Percentiles rank a stretch among this genome's conserved stretches.
phyloP scores from a whole-genome alignment of 64 coral and sea anemone species.

The Catalaphyllia jardinei region DNA sequence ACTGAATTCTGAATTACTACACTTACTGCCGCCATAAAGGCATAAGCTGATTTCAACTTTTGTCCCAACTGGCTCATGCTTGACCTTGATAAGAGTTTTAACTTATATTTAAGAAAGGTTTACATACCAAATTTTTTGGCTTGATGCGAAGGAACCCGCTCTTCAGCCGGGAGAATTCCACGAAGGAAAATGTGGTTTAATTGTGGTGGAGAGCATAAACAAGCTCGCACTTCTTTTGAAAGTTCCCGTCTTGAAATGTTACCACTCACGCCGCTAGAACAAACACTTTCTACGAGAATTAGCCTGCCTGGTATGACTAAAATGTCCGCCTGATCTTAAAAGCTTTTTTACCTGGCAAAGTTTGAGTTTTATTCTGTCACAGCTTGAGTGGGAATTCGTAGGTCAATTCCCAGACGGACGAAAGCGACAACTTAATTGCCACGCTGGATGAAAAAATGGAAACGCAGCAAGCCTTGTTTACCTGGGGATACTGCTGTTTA shows the following conservation, averaged over 20 bases:
- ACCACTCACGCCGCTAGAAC: background rate
- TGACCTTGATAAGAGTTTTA: background rate
- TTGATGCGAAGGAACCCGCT: background rate
- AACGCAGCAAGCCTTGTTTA: slow-evolving; percentile 7
- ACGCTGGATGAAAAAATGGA: background rate
- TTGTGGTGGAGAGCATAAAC: background rate
- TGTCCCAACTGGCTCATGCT: background rate
- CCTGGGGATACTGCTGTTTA: background rate
- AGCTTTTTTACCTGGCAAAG: background rate
- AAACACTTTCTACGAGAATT: slow-evolving; percentile 7
- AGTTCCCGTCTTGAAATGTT: slow-evolving; percentile 13
- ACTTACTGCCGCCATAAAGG: too few species aligned
- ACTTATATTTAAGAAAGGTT: background rate
- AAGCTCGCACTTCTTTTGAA: background rate
- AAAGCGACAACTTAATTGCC: slow-evolving; percentile 7
- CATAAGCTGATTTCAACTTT: too few species aligned
- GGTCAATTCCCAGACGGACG: slow-evolving; percentile 5
- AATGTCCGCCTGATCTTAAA: background rate
- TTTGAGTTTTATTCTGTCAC: background rate
- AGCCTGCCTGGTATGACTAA: slow-evolving; percentile 12
- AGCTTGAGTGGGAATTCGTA: slow-evolving; percentile 17
- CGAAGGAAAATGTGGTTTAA: background rate
- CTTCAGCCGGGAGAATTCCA: background rate
- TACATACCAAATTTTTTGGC: background rate
- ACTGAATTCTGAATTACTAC: too few species aligned